phyloP scores from a whole-genome alignment of 2,797 vertebrate genomes.

The Crenichthys baileyi region DNA sequence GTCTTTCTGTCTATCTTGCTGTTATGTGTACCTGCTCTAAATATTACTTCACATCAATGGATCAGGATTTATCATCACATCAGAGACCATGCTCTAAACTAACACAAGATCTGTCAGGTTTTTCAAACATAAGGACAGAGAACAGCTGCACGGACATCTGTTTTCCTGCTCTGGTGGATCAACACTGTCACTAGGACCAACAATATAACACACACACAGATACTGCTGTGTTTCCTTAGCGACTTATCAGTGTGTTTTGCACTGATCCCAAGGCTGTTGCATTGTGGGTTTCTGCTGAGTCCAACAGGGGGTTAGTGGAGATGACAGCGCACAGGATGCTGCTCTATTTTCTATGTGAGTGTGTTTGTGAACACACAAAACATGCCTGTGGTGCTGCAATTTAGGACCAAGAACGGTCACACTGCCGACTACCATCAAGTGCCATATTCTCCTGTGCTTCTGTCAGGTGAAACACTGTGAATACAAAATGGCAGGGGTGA shows the following conservation, averaged over 20 bases:
- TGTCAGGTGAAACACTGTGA: neutral
- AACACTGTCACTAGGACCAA: conserved; percentile 28
- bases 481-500: conserved; percentile 16
- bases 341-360: neutral
- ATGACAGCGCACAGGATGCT: neutral
- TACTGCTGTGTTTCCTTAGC: conserved; percentile 8
- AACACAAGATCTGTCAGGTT: conserved; percentile 45
- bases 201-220: conserved; percentile 11
- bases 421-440: neutral
- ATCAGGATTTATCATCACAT: conserved; percentile 38
- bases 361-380: neutral
- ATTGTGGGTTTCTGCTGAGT: neutral
- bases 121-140: conserved; percentile 17
- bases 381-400: neutral
- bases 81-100: conserved; percentile 55
- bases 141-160: conserved; percentile 1
- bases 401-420: no score
- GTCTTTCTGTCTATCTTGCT: no score
- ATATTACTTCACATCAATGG: conserved; percentile 16
- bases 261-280: neutral
- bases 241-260: neutral
- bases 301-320: conserved; percentile 1
- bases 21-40: conserved; percentile 15
- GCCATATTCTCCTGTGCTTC: conserved; percentile 13
- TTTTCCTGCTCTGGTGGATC: conserved; percentile 38